Conservation (phyloP, 1,140 invertebrate species). For the Heliconius congener region DNA sequence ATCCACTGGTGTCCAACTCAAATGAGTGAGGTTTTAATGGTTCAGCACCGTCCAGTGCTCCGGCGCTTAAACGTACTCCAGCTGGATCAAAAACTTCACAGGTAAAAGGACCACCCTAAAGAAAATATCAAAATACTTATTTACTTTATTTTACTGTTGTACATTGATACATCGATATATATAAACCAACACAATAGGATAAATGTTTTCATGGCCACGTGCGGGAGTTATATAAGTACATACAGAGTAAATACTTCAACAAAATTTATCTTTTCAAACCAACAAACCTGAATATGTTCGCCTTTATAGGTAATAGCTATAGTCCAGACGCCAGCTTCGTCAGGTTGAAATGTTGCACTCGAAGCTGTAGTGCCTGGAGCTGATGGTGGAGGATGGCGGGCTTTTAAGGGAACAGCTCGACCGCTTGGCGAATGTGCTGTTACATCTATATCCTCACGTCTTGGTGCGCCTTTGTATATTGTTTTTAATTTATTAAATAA, state of each 20-base stretch:
- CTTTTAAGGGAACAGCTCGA: conserved; percentile 73
- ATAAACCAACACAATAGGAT: not conserved
- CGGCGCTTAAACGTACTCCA: conserved; percentile 88
- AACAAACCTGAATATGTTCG: conserved; percentile 91
- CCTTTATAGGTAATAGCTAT: conserved; percentile 97
- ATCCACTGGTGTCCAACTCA: conserved; percentile 87
- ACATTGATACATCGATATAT: not conserved
- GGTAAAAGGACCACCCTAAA: conserved; percentile 94
- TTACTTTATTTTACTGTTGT: not conserved
- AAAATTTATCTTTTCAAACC: not conserved
- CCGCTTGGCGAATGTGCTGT: conserved; percentile 94
- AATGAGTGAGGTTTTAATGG: conserved; percentile 91
- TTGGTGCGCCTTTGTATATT: conserved; percentile 86
- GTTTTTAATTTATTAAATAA: not conserved
- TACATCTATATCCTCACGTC: conserved; percentile 91
- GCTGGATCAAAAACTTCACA: conserved; percentile 98
- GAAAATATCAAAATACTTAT: not conserved
- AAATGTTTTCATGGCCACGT: not conserved
- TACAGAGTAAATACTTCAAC: not conserved
- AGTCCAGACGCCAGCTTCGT: conserved; percentile 98
- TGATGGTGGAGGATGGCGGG: conserved; percentile 69
- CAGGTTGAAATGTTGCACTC: conserved; percentile 96
- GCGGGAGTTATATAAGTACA: not conserved
- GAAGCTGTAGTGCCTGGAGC: conserved; percentile 73
- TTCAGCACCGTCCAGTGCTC: conserved; percentile 87